Conservation (phyloP, 2,888 invertebrate species). For the Ischnura elegans region DNA sequence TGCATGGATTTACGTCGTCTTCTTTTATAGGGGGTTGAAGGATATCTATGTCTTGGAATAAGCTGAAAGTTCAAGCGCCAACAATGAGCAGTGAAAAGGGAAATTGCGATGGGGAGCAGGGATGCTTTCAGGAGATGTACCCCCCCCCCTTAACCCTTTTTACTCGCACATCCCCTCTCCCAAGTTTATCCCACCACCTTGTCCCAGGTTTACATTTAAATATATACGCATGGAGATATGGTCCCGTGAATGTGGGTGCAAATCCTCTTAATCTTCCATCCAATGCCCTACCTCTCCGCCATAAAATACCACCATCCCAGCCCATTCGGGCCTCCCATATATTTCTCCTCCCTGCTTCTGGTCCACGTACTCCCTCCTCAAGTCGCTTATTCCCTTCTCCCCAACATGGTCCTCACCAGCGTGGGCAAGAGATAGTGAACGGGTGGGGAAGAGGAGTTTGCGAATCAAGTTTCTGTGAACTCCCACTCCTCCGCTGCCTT, state of each 20-base stretch:
- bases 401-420: not conserved
- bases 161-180: not conserved
- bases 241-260: not conserved
- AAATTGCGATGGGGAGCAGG: too few species aligned
- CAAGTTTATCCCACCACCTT: not conserved
- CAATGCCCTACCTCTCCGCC: not conserved
- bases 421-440: too few species aligned
- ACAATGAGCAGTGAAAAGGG: too few species aligned
- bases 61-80: too few species aligned
- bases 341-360: not conserved
- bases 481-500: not conserved
- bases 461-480: constrained; percentile 4
- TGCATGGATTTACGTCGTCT: too few species aligned
- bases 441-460: not conserved
- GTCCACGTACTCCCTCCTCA: not conserved
- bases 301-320: not conserved
- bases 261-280: constrained; percentile 7
- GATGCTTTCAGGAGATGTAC: too few species aligned
- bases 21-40: too few species aligned
- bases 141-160: too few species aligned
- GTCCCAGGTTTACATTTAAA: not conserved
- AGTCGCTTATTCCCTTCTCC: not conserved
- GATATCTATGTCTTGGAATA: too few species aligned
- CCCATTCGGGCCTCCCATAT: not conserved
- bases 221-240: not conserved